Evolutionary conservation across 2,888 invertebrate genomes (phyloP), one percentile per base, ranked within the genome.

Genomic region (Rhimphoctona megacephalus): DNA sequence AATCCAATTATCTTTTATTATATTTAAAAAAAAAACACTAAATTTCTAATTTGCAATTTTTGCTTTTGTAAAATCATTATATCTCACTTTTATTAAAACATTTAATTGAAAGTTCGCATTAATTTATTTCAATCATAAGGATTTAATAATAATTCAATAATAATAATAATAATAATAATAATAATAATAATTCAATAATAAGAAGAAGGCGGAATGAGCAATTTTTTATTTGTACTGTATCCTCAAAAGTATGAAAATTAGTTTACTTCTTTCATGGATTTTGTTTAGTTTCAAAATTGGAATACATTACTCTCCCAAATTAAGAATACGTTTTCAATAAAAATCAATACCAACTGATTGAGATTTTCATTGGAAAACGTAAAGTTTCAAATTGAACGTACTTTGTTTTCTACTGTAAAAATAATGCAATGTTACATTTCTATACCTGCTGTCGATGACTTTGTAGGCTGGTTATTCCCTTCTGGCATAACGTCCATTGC

Each of bases 401-500:
- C 17, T 49, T 49, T 49, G 19, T 19, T 49, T 49, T 49, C 6
- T 19, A 49, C 19, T n/a, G 19, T 14, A 19, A 49, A 49, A 6
- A 19, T 19, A n/a, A n/a, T 19, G 19, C 49, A 19, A 49, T 0
- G 7, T 49, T 49, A n/a, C 17, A 6, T 19, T n/a, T 30, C 9
- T 83, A 61, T 78, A 87, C 87, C 85, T 87, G 85, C 69, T 54
- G 77, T 57, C 33, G 86, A 77, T 66, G 74, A 43, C 49, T 81
- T n/a, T 57, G 64, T 43, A 54, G 81, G 52, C 72, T 39, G 57
- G 67, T 33, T 33, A 72, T 72, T 80, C 57, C 30, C 70, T 80
- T 76, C 30, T 36, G 36, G 67, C 66, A 54, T 73, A 82, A 82
- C 88, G 86, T 85, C 81, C 86, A 81, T 87, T 81, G 83, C 54